Evolutionary conservation across 92 coral and sea anemone species (phyloP).

Genomic region (Hydrozoanthus gracilis): DNA sequence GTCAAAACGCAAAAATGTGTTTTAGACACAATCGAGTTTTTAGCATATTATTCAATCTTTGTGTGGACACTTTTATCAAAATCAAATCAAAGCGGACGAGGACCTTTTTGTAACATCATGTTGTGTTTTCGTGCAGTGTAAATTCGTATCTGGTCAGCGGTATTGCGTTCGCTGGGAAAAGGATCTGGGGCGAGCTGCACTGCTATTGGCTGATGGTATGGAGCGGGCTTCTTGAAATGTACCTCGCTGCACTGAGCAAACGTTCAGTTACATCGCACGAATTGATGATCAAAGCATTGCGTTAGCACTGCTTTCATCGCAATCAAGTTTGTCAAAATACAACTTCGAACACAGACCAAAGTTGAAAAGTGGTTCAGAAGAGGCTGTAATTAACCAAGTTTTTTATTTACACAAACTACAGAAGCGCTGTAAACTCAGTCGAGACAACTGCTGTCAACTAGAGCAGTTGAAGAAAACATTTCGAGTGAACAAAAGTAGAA

Average conservation of each 20-base stretch:
- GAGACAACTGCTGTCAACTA: slow-evolving; percentile 12
- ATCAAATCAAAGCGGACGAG: too few species aligned
- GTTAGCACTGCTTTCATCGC: slow-evolving; percentile 45
- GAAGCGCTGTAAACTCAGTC: slow-evolving; percentile 6
- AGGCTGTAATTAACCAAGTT: background rate
- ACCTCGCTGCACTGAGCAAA: slow-evolving; percentile 58
- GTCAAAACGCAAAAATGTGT: too few species aligned
- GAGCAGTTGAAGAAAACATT: slow-evolving; percentile 1
- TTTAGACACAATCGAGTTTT: too few species aligned
- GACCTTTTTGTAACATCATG: too few species aligned
- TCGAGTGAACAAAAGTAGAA: slow-evolving; percentile 1
- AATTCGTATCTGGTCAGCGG: slow-evolving; percentile 48
- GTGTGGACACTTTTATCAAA: too few species aligned
- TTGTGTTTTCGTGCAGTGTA: too few species aligned
- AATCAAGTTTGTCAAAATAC: slow-evolving; percentile 26
- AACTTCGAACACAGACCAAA: slow-evolving; percentile 13
- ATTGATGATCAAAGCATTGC: slow-evolving; percentile 51
- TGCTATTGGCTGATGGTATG: slow-evolving; percentile 82
- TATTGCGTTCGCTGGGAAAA: slow-evolving; percentile 38
- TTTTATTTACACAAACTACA: background rate
- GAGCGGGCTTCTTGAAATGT: slow-evolving; percentile 96
- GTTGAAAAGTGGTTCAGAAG: slow-evolving; percentile 10
- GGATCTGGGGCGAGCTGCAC: slow-evolving; percentile 59
- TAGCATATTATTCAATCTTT: too few species aligned
- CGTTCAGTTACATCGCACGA: slow-evolving; percentile 83